Conservation (phyloP, 2,113 vertebrate species). For the Tricholaema leucomelas region DNA sequence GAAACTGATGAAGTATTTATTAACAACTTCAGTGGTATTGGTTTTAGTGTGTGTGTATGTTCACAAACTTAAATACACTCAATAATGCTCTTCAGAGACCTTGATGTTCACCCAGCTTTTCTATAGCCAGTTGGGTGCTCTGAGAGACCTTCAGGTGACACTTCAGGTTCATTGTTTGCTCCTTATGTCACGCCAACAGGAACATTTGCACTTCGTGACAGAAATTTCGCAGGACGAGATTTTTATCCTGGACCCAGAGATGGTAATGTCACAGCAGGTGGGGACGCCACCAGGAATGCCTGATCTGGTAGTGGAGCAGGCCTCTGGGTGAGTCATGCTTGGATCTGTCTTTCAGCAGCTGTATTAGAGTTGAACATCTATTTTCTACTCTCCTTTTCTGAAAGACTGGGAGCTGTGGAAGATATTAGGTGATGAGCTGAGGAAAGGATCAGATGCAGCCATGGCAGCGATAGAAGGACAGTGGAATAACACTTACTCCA, state of each 20-base stretch:
- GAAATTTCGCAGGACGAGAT: constrained; percentile 98
- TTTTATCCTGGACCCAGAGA: constrained; percentile 95
- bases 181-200: constrained; percentile 74
- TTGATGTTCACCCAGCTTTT: background rate
- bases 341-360: background rate
- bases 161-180: background rate
- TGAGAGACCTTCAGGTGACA: background rate
- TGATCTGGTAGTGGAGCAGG: constrained; percentile 93
- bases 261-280: constrained; percentile 72
- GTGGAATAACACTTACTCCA: background rate
- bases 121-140: background rate
- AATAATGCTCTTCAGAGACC: background rate
- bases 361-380: background rate
- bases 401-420: background rate
- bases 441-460: background rate
- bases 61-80: background rate
- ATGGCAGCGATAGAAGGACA: background rate
- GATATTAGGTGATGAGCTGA: background rate
- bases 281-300: constrained; percentile 87
- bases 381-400: background rate
- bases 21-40: background rate
- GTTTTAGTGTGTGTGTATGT: background rate
- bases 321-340: constrained; percentile 77
- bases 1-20: background rate
- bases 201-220: constrained; percentile 98